These are phyloP conservation scores for Leucopsar rothschildi DNA, from an alignment of 2,113 vertebrate genomes.

Conservation along the genomic window DNA sequence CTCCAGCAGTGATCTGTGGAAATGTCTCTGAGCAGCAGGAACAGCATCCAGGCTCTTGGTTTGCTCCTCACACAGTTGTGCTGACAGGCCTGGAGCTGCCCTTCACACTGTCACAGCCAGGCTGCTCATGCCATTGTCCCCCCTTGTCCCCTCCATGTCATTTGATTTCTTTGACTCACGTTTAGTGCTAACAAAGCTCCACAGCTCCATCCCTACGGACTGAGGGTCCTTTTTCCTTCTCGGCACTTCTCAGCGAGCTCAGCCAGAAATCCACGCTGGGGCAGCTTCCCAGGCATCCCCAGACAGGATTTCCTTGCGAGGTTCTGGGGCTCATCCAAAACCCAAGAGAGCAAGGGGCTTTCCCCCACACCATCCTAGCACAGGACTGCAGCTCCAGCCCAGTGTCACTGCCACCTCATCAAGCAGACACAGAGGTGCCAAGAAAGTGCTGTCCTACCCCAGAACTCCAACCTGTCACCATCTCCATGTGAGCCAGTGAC, in stretches of 20 bases:
- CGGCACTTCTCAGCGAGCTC: not conserved
- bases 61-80: not conserved
- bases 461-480: slow-evolving; percentile 12
- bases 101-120: slow-evolving; percentile 29
- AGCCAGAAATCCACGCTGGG: not conserved
- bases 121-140: slow-evolving; percentile 28
- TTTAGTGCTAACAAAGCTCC: slow-evolving; percentile 8
- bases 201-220: not conserved
- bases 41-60: slow-evolving; percentile 56
- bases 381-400: not conserved
- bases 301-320: not conserved
- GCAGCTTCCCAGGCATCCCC: not conserved
- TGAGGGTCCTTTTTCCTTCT: not conserved
- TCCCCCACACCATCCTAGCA: not conserved
- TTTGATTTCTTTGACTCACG: slow-evolving; percentile 28
- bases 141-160: not conserved
- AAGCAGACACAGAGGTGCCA: not conserved
- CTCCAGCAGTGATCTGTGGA: not conserved
- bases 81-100: slow-evolving; percentile 57
- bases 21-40: slow-evolving; percentile 23
- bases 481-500: not conserved
- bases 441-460: not conserved
- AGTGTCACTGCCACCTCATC: not conserved
- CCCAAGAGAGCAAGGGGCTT: not conserved
- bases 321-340: not conserved